phyloP scores from a whole-genome alignment of 2,888 invertebrate genomes.

The Scrobipalpa costella region DNA sequence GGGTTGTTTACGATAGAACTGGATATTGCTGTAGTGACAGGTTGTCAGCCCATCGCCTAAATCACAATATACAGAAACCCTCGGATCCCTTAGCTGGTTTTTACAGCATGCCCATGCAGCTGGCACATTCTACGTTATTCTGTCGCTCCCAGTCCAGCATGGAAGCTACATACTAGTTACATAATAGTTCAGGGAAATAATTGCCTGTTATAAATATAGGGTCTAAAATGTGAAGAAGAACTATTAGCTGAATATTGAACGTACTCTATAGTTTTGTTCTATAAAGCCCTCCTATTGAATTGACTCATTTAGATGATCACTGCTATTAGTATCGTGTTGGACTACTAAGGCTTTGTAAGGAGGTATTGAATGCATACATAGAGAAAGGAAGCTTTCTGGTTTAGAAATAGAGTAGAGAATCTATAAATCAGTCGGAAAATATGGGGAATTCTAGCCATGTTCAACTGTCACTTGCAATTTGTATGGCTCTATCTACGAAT shows the following conservation, averaged over 20 bases:
- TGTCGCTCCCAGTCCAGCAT: too few relatives aligned
- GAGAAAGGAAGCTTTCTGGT: neutral
- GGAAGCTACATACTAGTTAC: too few relatives aligned
- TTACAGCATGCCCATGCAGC: too few relatives aligned
- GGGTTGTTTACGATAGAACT: too few relatives aligned
- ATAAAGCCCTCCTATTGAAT: constrained; percentile 4
- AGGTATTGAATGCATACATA: neutral
- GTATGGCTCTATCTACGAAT: neutral
- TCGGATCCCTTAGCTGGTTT: too few relatives aligned
- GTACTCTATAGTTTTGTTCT: constrained; percentile 12
- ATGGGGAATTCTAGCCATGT: neutral
- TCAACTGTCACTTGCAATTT: constrained; percentile 3
- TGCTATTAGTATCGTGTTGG: constrained; percentile 14
- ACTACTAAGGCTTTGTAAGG: constrained; percentile 5
- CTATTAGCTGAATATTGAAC: neutral
- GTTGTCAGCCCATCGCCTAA: too few relatives aligned
- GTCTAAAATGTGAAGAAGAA: neutral
- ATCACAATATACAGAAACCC: too few relatives aligned
- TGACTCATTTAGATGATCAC: constrained; percentile 23
- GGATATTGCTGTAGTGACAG: too few relatives aligned
- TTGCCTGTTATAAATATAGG: neutral
- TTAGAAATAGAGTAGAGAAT: neutral
- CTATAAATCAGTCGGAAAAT: neutral
- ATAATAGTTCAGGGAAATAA: neutral
- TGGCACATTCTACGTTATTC: too few relatives aligned